Base-by-base conservation (phyloP, 2,888 invertebrate genomes). In the Tiphia femorata region DNA sequence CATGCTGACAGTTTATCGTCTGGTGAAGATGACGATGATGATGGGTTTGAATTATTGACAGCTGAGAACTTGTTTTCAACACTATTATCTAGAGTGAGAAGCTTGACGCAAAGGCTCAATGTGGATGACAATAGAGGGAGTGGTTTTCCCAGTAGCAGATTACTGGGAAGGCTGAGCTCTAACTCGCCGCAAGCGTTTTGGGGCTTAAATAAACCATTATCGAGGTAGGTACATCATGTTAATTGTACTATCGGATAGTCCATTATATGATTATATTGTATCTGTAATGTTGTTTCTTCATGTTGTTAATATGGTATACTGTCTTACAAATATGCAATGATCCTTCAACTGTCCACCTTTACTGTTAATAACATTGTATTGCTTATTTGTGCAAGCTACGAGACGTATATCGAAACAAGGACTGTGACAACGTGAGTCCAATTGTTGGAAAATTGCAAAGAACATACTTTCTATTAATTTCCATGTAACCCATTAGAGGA, bases 21-120 rank as follows among this genome's bases (percentile, higher is more conserved):
- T 41, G 91, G 95, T 58, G 91, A 95, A 84, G 92, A 92, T 64
- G 95, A 94, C 80, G 91, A 95, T 73, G 94, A 94, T 76, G 96
- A 96, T 78, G 94, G 94, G 68, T 96, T 96, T 86, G 95, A 96
- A 81, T 90, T 95, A 72, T 88, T 96, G 70, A 95, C 95, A 1
- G 95, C 95, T 0, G 96, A 96, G 85, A 94, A 94, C 82, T 86
- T 96, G 48, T 96, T 96, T 85, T 94, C 95, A 10, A 94, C 94
- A 10, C 86, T 95, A 47, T 84, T 95, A 65, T 93, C 94, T 70
- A 87, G 95, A 84, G 95, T 95, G 84, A 90, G 94, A 52, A 93
- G 93, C 66, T 85, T 95, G 58, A 95, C 95, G 3, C 92, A 93
- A 80, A 89, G 93, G 64, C 86, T 95, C 69, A 94, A 94, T 82